phyloP scores from a whole-genome alignment of 1,140 invertebrate genomes.

The Philopotamus ludificatus region DNA sequence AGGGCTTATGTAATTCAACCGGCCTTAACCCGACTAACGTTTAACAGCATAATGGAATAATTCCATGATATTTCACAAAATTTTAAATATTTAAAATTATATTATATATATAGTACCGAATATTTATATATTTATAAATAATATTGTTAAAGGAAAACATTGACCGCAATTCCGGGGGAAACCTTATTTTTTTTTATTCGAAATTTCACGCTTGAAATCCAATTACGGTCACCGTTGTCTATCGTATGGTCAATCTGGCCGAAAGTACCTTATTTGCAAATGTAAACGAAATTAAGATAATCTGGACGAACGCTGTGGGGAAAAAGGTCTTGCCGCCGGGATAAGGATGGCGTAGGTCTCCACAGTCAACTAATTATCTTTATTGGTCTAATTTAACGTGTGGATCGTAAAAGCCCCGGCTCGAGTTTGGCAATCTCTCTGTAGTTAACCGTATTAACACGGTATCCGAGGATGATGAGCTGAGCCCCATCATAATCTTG shows the following conservation, averaged over 20 bases:
- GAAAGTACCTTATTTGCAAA: not conserved
- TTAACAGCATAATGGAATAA: no score
- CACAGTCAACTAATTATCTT: constrained; percentile 20
- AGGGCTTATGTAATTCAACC: not conserved
- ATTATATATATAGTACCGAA: no score
- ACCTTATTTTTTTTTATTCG: no score
- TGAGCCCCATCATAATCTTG: not conserved
- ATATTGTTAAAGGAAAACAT: no score
- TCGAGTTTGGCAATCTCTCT: constrained; percentile 4
- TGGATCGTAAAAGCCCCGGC: not conserved
- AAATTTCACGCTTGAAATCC: no score
- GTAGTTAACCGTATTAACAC: constrained; percentile 18
- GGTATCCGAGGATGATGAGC: not conserved
- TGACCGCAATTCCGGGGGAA: no score
- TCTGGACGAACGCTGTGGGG: not conserved
- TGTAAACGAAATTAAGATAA: constrained; percentile 14
- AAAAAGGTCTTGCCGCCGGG: no score
- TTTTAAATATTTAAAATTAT: no score
- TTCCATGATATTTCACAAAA: no score
- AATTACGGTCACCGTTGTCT: no score
- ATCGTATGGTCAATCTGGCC: not conserved
- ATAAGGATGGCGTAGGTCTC: not conserved
- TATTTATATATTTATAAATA: no score
- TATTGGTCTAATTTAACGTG: constrained; percentile 17
- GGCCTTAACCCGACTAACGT: no score